Evolutionary conservation across 2,797 vertebrate species (phyloP), one percentile per base, ranked within the genome.

Genomic region (Phyllotis vaccarum): DNA sequence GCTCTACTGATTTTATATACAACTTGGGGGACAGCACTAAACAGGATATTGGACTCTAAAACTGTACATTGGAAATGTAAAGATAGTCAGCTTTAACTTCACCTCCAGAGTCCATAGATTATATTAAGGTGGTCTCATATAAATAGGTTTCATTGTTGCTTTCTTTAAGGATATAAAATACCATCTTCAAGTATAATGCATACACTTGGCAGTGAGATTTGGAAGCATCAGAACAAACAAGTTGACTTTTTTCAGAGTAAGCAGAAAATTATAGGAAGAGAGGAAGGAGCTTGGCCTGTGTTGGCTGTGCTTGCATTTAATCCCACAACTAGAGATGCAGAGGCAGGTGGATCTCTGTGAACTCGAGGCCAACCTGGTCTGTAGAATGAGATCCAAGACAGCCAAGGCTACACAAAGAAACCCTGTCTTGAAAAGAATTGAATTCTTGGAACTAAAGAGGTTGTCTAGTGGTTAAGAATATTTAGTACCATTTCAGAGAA

Each of bases 171-270:
- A 91, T 70, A 34, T 83, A 74, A 86, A 93, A 40, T 74, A 49
- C 75, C 52, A 64, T 22, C 40, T 89, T 93, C 22, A 78, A 37
- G 91, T 90, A 81, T 56, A 66, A 56, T 75, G 2, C 8, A 74
- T 60, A 11, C 17, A 60, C 11, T 10, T 85, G 40, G 37, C 52
- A 76, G 0, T 72, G 46, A 52, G 62, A 70, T 80, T 85, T 90
- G 43, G 37, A 75, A 70, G 56, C 58, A 76, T 66, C 60, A 37
- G 78, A 56, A 34, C 49, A 49, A 78, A 66, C 29, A 85, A 85
- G 12, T 88, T 79, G 49, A 79, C 60, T n/a, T 95, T 79, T 76
- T 75, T 7, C 56, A 79, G 46, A 93, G 13, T 52, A 56, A 89
- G 29, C 66, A 37, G 37, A 54, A 12, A 16, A n/a, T 43, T 85